Evolutionary conservation across 2,888 invertebrate genomes (phyloP).

Genomic region (Sthenelais limicola): DNA sequence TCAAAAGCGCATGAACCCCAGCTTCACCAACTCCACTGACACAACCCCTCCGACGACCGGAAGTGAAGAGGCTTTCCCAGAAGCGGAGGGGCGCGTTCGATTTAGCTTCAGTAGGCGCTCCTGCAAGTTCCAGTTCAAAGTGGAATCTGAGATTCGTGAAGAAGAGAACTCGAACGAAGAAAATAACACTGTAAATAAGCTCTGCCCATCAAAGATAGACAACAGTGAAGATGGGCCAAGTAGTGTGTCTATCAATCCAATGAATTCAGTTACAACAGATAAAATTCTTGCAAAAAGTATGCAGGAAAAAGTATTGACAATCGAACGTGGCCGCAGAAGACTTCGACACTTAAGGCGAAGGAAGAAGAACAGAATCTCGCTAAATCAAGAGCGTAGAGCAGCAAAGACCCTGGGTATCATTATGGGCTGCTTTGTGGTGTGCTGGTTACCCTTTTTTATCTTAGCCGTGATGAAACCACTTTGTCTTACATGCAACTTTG

Average conservation of each 20-base stretch:
- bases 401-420: slow-evolving; percentile 95
- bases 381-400: slow-evolving; percentile 75
- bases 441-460: slow-evolving; percentile 96
- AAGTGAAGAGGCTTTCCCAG: slow-evolving; percentile 16
- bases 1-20: slow-evolving; percentile 24
- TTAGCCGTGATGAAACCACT: slow-evolving; percentile 76
- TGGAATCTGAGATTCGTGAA: slow-evolving; percentile 27
- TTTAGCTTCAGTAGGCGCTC: slow-evolving; percentile 27
- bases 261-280: neutral
- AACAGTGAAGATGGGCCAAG: slow-evolving; percentile 12
- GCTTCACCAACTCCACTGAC: slow-evolving; percentile 23
- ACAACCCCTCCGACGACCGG: slow-evolving; percentile 26
- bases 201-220: neutral
- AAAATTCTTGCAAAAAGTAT: neutral
- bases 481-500: slow-evolving; percentile 75
- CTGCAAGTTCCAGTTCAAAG: slow-evolving; percentile 27
- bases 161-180: slow-evolving; percentile 17
- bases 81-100: slow-evolving; percentile 1
- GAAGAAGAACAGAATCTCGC: slow-evolving; percentile 49
- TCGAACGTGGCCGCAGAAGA: slow-evolving; percentile 23
- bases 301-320: slow-evolving; percentile 4
- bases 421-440: slow-evolving; percentile 92
- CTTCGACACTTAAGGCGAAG: neutral
- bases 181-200: neutral
- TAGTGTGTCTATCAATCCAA: neutral